Percentiles rank a stretch among this genome's conserved stretches.
These are phyloP conservation scores for Lymantria monacha DNA, from an alignment of 2,888 invertebrate genomes.

Conservation along the genomic window DNA sequence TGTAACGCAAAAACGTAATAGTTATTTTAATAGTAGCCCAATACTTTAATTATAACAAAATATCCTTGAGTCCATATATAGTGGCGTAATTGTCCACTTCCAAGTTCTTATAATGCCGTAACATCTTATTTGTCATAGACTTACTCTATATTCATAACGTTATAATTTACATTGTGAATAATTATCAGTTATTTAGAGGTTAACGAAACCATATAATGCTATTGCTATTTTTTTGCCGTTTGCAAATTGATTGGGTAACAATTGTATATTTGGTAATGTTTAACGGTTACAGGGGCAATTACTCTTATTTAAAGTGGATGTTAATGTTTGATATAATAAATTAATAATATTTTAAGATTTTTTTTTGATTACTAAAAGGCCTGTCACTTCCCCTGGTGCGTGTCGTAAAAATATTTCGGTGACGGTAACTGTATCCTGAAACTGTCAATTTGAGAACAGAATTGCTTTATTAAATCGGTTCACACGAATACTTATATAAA, in stretches of 20 bases:
- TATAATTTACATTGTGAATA: constrained; percentile 28
- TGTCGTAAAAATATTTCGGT: neutral
- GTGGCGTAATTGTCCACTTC: constrained; percentile 28
- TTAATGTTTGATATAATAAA: constrained; percentile 10
- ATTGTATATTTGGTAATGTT: constrained; percentile 21
- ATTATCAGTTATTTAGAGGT: constrained; percentile 31
- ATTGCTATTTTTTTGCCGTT: constrained; percentile 24
- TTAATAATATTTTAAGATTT: constrained; percentile 5
- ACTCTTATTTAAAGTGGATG: constrained; percentile 4
- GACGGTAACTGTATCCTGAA: neutral
- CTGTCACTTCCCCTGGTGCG: neutral
- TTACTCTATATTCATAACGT: constrained; percentile 16
- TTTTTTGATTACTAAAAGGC: constrained; percentile 3
- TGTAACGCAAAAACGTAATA: constrained; percentile 10
- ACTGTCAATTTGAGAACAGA: neutral
- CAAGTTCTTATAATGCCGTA: constrained; percentile 12
- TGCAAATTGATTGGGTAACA: constrained; percentile 30
- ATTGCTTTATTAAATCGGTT: neutral
- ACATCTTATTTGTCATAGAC: constrained; percentile 35
- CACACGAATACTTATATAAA: neutral
- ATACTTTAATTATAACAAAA: constrained; percentile 15
- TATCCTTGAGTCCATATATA: constrained; percentile 22
- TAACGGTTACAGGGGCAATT: constrained; percentile 14
- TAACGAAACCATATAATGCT: constrained; percentile 38
- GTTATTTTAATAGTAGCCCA: constrained; percentile 1